Base-by-base conservation (phyloP, 92 coral and sea anemone species). In the Parazoanthus swiftii region DNA sequence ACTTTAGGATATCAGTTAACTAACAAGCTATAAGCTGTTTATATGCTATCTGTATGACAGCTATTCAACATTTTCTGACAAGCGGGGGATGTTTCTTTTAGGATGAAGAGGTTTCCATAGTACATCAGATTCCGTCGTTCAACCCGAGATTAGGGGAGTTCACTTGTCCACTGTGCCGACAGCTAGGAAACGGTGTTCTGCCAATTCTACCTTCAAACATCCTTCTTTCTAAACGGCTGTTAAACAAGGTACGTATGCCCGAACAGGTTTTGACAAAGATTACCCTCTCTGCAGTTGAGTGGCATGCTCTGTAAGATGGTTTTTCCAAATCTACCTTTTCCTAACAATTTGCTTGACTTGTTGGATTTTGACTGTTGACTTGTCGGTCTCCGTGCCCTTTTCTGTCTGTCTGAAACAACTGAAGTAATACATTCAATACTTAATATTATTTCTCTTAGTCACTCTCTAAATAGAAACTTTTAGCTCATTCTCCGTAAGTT, bases 131-230 rank as follows among this genome's bases (percentile, higher is more conserved):
- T 84, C 96, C 88, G 21, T 88, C 96, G 0, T 95, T 81, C 90
- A 94, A 91, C 90, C 95, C 98, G 15, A 88, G 95, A 37, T 93
- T 91, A 79, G 98, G 95, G 11, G 99, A 97, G 66, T 97, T 97
- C 86, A 97, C 94, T 5, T 97, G 99, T 73, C 99, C 99, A 1
- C 81, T 97, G 85, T 97, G 99, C 82, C 94, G 99, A 50, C 98
- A 96, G 75, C 89, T 95, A 14, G 95, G 98, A 11, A 97, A 97
- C 74, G 96, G 95, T 51, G 93, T 95, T 48, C 79, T 97, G 29
- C 99, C 99, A 13, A 90, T 96, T 86, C 86, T 97, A 10, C 99
- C 99, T 1, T 73, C 95, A 37, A 88, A 82, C 73, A 94, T 97
- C 50, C 88, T 93, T 88, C 83, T 92, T 20, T 54, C 94, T 35